A percentile compares a stretch with the other conserved stretches of the same genome.
phyloP scores from a whole-genome alignment of 2,113 vertebrate species.

The Heterotilapia buettikoferi region DNA sequence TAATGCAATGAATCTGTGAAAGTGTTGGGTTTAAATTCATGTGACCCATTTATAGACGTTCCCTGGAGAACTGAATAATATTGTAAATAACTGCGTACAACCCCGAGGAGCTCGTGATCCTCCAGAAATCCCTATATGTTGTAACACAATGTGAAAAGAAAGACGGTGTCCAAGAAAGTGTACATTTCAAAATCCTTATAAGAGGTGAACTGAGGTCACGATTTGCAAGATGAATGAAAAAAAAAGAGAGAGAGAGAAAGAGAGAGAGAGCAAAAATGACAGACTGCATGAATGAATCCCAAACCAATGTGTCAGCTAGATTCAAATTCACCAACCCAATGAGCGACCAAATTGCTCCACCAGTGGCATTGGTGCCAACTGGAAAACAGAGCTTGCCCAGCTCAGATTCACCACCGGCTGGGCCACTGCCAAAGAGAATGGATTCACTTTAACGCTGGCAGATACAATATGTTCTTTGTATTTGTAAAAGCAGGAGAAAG shows the following conservation, averaged over 20 bases:
- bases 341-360: constrained; percentile 25
- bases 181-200: not conserved
- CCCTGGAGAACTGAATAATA: not conserved
- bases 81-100: not conserved
- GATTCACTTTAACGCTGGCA: constrained; percentile 55
- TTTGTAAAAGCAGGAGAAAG: constrained; percentile 39
- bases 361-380: constrained; percentile 35
- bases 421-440: constrained; percentile 46
- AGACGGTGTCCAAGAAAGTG: not conserved
- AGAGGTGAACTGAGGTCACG: constrained; percentile 14
- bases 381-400: constrained; percentile 37
- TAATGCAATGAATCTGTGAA: constrained; percentile 22
- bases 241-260: not conserved
- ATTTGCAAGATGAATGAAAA: not conserved
- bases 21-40: not conserved
- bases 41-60: not conserved
- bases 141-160: not conserved
- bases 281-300: constrained; percentile 35
- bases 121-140: not conserved
- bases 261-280: constrained; percentile 7
- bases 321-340: constrained; percentile 36
- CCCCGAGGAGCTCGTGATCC: not conserved
- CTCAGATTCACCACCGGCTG: constrained; percentile 39
- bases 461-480: constrained; percentile 64
- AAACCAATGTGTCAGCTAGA: constrained; percentile 49